Percentiles rank a stretch among this genome's conserved stretches.
Conservation (phyloP, 2,113 vertebrate species). For the Spheniscus mendiculus region DNA sequence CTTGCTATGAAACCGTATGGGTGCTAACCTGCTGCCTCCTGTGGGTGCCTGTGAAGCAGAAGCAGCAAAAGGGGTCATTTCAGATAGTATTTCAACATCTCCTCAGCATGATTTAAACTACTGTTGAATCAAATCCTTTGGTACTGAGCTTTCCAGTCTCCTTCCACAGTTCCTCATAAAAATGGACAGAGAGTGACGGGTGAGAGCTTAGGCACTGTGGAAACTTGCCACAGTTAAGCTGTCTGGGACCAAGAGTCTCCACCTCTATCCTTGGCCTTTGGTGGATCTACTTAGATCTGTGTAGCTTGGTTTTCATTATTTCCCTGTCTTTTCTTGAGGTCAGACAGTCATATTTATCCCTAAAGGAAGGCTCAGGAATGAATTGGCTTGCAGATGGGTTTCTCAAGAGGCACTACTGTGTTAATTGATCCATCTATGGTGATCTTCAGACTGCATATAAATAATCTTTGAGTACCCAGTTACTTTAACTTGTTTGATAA, state of each 20-base stretch:
- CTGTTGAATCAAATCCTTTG: background rate
- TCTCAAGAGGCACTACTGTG: background rate
- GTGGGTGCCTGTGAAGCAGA: background rate
- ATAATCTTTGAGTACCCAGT: background rate
- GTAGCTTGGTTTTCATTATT: background rate
- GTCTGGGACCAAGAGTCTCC: background rate
- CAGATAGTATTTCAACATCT: background rate
- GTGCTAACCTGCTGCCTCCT: background rate
- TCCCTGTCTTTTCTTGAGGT: background rate
- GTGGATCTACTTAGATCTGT: background rate
- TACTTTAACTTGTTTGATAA: background rate
- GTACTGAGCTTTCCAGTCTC: background rate
- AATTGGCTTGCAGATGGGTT: background rate
- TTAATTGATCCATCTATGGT: background rate
- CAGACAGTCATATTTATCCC: background rate
- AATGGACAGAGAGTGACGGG: background rate
- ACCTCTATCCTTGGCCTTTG: background rate
- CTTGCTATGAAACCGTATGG: rapidly evolving
- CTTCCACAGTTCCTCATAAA: background rate
- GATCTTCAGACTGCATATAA: background rate
- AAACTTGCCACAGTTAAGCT: background rate
- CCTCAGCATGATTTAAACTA: background rate
- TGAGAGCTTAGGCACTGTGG: background rate
- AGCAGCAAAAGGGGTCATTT: background rate
- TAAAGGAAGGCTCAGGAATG: background rate